Conservation (phyloP, 2,113 vertebrate genomes). For the Lota lota region DNA sequence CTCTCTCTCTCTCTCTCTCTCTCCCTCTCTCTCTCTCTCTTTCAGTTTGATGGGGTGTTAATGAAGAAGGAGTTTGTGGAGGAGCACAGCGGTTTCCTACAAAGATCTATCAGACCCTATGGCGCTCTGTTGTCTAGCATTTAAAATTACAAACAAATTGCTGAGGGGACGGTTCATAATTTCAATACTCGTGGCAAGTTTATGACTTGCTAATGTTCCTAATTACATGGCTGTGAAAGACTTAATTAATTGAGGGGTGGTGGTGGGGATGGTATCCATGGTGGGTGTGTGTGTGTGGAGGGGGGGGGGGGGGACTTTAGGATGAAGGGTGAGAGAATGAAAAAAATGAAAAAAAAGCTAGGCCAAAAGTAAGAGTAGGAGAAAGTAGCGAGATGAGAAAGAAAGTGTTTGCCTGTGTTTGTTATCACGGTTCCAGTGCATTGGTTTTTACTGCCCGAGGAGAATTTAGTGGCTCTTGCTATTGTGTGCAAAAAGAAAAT, state of each 20-base stretch:
- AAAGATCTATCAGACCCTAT: constrained; percentile 92
- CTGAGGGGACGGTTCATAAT: constrained; percentile 97
- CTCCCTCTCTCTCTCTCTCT: constrained; percentile 49
- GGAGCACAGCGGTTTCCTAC: constrained; percentile 82
- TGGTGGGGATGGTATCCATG: too few species aligned
- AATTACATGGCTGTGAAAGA: constrained; percentile 99
- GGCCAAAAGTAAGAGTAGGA: constrained; percentile 53
- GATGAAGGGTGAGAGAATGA: constrained; percentile 20
- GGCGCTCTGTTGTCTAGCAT: constrained; percentile 86
- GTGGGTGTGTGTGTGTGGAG: constrained; percentile 83
- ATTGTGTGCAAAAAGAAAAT: constrained; percentile 95
- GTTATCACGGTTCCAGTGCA: constrained; percentile 99
- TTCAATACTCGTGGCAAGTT: constrained; percentile 99
- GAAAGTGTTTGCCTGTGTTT: constrained; percentile 86
- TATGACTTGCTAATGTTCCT: constrained; percentile 99
- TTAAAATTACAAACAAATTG: constrained; percentile 98
- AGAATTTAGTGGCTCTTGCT: constrained; percentile 98
- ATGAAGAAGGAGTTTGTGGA: constrained; percentile 41
- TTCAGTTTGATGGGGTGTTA: constrained; percentile 21
- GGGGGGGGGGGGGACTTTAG: constrained; percentile 69
- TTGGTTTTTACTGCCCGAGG: constrained; percentile 99
- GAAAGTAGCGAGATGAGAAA: constrained; percentile 56
- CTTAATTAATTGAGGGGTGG: constrained; percentile 96
- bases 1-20: too few species aligned
- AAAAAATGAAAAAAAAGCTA: constrained; percentile 36